Base-by-base conservation (phyloP, 2,888 invertebrate species). In the Diaphora mendica region DNA sequence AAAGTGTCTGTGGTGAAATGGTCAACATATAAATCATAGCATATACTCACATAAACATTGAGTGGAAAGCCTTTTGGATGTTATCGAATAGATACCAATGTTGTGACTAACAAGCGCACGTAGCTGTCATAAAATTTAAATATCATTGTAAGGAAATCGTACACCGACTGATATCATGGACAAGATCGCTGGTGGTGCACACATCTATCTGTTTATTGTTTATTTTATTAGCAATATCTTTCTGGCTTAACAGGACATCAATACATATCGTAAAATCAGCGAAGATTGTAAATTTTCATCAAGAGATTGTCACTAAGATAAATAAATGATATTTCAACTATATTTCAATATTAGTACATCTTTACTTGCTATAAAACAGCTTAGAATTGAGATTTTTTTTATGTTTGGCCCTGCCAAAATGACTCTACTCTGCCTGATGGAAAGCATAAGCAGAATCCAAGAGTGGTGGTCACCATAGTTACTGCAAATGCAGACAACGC, bases 211-310 rank as follows among this genome's bases (percentile, higher is more conserved):
- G 83, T 85, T 89, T 91, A 89, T 90, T 87, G 88, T 87, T 87
- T 87, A 88, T 89, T 91, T 91, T 89, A 91, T 88, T 87, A 86
- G 75, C 82, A 77, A 81, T 80, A 80, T 85, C 84, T 86, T 86
- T 87, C 78, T 78, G 85, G 87, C 85, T 82, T 84, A 85, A 85
- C 85, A 85, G 82, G 86, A 88, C 87, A 89, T 90, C 90, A 88
- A 90, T 89, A 89, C 84, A 82, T 85, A 87, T 89, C 87, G 89
- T 89, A 85, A 87, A 89, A 86, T 86, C 76, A 79, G 78, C 80
- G 84, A 85, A 85, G 77, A 80, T 79, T 76, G 86, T 90, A 89
- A 88, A 90, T 89, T 88, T 88, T 84, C 81, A 83, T 85, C 84
- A 84, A 84, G 82, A 80, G 79, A 76, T 79, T 79, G 84, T 85